A percentile compares a stretch with the other conserved stretches of the same genome.
These are phyloP conservation scores for Moxostoma hubbsi DNA, from an alignment of 2,797 vertebrate genomes.

Conservation along the genomic window DNA sequence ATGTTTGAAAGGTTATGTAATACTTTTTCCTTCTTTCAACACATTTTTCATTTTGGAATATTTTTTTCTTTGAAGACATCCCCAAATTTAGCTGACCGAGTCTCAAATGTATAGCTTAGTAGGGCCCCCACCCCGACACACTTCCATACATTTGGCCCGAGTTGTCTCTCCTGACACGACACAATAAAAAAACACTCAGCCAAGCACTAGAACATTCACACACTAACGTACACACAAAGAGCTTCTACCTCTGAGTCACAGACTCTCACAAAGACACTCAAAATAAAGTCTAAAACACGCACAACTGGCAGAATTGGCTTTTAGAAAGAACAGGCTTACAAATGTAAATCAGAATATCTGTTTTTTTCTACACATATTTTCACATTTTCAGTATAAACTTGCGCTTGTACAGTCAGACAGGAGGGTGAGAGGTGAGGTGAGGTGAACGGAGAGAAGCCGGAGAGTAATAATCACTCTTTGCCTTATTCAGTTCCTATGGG, in stretches of 20 bases:
- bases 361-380: background rate
- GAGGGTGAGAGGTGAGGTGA: conserved; percentile 18
- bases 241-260: too few species aligned
- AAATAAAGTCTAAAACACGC: too few species aligned
- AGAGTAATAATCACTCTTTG: conserved; percentile 44
- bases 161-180: conserved; percentile 8
- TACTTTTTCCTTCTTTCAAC: too few species aligned
- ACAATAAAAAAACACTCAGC: background rate
- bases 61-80: too few species aligned
- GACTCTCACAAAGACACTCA: too few species aligned
- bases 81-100: too few species aligned
- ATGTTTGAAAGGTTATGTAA: too few species aligned
- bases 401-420: conserved; percentile 6
- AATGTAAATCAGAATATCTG: background rate
- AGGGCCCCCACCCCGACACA: background rate
- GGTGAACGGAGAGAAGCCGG: conserved; percentile 30
- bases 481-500: conserved; percentile 45
- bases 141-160: background rate
- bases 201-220: background rate
- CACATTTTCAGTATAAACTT: background rate
- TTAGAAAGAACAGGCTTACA: background rate
- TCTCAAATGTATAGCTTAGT: too few species aligned
- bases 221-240: too few species aligned
- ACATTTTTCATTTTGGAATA: too few species aligned
- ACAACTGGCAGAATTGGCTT: too few species aligned